These are phyloP conservation scores for Lates calcarifer DNA, from an alignment of 2,113 vertebrate genomes.

Conservation along the genomic window DNA sequence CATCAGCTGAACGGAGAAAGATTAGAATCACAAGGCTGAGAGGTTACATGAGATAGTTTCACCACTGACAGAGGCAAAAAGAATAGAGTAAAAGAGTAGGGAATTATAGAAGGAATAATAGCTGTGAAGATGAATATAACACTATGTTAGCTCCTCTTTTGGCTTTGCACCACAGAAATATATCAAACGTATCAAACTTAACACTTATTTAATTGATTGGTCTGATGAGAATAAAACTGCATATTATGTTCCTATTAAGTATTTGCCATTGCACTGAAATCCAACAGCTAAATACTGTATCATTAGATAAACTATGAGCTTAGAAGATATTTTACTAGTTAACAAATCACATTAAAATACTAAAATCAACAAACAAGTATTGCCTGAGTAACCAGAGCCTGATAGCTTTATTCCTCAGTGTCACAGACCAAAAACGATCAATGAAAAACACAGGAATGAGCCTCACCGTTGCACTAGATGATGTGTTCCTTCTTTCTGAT, in stretches of 20 bases:
- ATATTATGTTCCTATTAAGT: neutral
- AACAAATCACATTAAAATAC: neutral
- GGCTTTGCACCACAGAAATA: neutral
- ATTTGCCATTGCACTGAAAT: neutral
- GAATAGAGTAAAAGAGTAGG: neutral
- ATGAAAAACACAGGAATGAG: neutral
- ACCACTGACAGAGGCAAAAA: neutral
- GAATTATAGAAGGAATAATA: neutral
- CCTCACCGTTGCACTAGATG: no score
- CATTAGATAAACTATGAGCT: neutral
- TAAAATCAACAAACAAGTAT: neutral
- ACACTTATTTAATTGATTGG: constrained; percentile 13
- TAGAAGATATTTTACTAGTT: neutral
- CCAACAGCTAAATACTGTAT: neutral
- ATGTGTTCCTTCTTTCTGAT: no score
- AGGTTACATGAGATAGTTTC: neutral
- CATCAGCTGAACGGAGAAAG: neutral
- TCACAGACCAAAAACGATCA: neutral
- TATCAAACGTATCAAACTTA: constrained; percentile 17
- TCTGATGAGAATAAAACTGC: neutral
- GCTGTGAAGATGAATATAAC: constrained; percentile 3
- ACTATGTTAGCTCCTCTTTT: neutral
- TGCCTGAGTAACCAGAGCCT: neutral
- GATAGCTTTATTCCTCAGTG: neutral
- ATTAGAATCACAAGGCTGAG: constrained; percentile 3